Base-by-base conservation (phyloP, 2,797 vertebrate genomes). In the Florisuga fusca region DNA sequence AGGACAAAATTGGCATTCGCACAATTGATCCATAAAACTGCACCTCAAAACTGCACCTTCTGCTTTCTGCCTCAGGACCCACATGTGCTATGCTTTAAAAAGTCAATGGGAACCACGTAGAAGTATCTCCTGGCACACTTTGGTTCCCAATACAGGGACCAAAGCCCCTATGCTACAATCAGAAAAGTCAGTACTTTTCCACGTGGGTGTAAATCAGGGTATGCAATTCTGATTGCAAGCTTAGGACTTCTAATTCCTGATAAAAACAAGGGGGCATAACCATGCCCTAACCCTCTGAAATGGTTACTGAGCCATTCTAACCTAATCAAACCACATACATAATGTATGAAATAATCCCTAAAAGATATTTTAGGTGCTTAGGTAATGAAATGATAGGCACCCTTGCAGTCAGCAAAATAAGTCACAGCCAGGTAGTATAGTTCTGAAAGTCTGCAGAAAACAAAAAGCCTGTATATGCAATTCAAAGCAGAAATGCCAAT, bases 291-390 rank as follows among this genome's bases (percentile, higher is more conserved):
- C 89, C 92, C 89, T 84, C 89, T 53, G 85, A 90, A 94, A 90
- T 18, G 77, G 94, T 91, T 91, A 90, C 83, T 74, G 57, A 92
- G 93, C 69, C 25, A 3, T 58, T 45, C 83, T 95, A 95, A 95
- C 95, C 89, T 96, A 96, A 96, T 95, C 95, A 97, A 97, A 96
- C 94, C 95, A 96, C 93, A 96, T 96, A 76, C 96, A 96, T 96
- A 90, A 97, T 91, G 93, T 79, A 94, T 96, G 95, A 97, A 94
- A 91, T 93, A 95, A 96, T 88, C 88, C 95, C 95, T 95, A 96
- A 96, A 95, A 96, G 91, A 79, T 89, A 96, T 93, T 97, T 95
- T 90, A 94, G 94, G 89, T 95, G 87, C 80, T 79, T 43, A 63
- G 80, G 87, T 94, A 96, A 94, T 94, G 80, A 94, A 95, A 93